Evolutionary conservation across 2,888 invertebrate species (phyloP), one percentile per base, ranked within the genome.

Genomic region (Epistrophe grossulariae): DNA sequence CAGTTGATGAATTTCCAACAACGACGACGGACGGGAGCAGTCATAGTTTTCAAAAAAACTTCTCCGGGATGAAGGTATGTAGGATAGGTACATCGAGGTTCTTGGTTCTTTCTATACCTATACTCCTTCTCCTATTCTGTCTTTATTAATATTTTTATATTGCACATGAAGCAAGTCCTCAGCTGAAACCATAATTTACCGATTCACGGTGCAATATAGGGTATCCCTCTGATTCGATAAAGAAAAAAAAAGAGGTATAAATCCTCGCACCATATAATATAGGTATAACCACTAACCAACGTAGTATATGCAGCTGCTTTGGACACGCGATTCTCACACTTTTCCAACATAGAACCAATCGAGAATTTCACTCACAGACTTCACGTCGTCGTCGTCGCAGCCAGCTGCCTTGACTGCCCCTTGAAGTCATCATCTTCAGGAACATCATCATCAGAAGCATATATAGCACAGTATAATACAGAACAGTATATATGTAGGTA

Each of bases 171-270:
- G 74, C 52, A 70, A 79, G 78, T 79, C 52, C 73, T 76, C 76
- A 76, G 71, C 64, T 76, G 59, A 79, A 79, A 87, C 79, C 87
- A 82, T 87, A 82, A 87, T 82, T 87, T 87, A 66, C 71, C 82
- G 62, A 79, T 45, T 60, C 57, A 79, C 57, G 64, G 66, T 81
- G 80, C 76, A 78, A 71, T 72, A n/a, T 72, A n/a, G 52, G 57
- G 60, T 79, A 72, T 66, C 68, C 57, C 43, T n/a, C n/a, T 72
- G 62, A 84, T 60, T 50, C 28, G 66, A 60, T 57, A 35, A 35
- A 64, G 40, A 28, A 62, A 6, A 38, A 60, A n/a, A n/a, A n/a
- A n/a, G n/a, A n/a, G n/a, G 4, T 10, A 7, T 40, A 43, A 74
- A 81, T 80, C 77, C 72, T 72, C 81, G 70, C 81, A 72, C 74